Evolutionary conservation across 2,797 vertebrate genomes (phyloP), one percentile per base, ranked within the genome.

Genomic region (Simalia tracyae): DNA sequence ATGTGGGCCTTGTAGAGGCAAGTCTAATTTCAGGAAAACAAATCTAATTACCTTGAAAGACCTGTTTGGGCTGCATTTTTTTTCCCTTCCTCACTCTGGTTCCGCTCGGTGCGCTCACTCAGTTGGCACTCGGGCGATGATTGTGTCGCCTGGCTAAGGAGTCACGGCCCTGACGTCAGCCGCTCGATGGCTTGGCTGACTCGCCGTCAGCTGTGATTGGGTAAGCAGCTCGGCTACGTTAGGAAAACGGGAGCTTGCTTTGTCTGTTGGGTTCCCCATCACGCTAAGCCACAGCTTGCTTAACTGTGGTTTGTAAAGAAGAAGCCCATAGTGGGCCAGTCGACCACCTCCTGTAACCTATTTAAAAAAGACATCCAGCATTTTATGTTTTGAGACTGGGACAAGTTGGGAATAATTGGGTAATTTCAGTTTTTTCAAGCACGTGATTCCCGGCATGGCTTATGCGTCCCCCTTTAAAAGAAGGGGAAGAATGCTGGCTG

Each of bases 41-140:
- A 36, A 84, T 9, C 8, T 94, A 94, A 96, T 95, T 86, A 93
- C 89, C 96, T 94, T 89, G 96, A 57, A 93, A 94, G 95, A 97
- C 96, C 96, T 93, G 96, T 96, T 96, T 84, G 84, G 24, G 22
- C 93, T 72, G 14, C 87, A 60, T 93, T 31, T 92, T 64, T 86
- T 8, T 1, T 7, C 19, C 19, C 17, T 22, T 5, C 24, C 14
- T 89, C 92, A 56, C 59, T 57, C 92, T 72, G 72, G 89, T 59
- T 89, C 93, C 86, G 2, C 1, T 15, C 15, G 56, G 2, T 57
- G 57, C 88, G 91, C 92, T 95, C 94, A 86, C 89, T 85, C 93
- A 54, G 46, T 90, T 22, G 88, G 15, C 26, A 0, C 0, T 19
- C 85, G 24, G 91, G 90, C 87, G 68, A 2, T 61, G 57, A 54